Conservation (phyloP, 2,113 vertebrate species). For the Colius striatus region DNA sequence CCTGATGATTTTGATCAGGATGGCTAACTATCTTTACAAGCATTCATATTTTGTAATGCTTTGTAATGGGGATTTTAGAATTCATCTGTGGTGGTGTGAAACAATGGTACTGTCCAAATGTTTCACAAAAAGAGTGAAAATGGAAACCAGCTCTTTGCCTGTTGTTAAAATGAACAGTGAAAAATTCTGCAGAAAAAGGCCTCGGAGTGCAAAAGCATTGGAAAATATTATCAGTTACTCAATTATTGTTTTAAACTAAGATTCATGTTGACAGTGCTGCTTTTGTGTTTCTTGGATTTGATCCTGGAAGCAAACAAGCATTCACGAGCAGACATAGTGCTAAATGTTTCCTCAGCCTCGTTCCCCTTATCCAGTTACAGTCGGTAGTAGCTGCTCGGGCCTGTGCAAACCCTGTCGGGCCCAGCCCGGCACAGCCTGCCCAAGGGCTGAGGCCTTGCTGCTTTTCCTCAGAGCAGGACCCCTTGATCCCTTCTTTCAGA, state of each 20-base stretch:
- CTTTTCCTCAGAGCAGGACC: not conserved
- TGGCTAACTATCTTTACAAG: not conserved
- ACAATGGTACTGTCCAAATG: not conserved
- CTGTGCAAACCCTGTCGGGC: rapidly evolving
- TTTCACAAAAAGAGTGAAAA: not conserved
- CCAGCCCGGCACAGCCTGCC: not conserved
- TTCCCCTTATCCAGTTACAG: not conserved
- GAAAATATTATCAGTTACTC: not conserved
- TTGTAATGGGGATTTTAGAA: not conserved
- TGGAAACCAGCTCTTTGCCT: not conserved
- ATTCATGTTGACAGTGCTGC: not conserved
- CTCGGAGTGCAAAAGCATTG: not conserved
- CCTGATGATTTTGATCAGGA: not conserved
- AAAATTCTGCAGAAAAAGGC: not conserved
- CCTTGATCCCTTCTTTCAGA: not conserved
- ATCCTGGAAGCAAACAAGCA: not conserved
- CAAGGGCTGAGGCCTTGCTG: rapidly evolving
- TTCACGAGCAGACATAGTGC: not conserved
- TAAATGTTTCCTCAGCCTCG: not conserved
- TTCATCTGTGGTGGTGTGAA: not conserved
- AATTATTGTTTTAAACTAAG: not conserved
- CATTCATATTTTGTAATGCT: not conserved
- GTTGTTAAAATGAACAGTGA: not conserved
- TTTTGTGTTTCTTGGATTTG: not conserved
- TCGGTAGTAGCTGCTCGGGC: rapidly evolving